Base-by-base conservation (phyloP, 2,797 vertebrate genomes). In the Molossus molossus region DNA sequence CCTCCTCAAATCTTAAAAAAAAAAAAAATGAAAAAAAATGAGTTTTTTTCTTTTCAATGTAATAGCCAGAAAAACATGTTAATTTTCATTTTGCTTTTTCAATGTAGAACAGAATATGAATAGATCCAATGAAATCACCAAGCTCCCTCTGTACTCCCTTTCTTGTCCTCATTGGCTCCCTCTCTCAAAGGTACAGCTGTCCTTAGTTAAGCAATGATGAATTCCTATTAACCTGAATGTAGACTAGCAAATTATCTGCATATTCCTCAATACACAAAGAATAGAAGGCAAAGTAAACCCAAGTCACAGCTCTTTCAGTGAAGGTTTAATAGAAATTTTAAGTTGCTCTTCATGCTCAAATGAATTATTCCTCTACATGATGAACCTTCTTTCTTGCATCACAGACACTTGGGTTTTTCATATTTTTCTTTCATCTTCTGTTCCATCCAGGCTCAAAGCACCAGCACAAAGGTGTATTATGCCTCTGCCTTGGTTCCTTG, bases 361-460 rank as follows among this genome's bases (percentile, higher is more conserved):
- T 90, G 67, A 94, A 93, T 93, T 92, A 92, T 92, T 94, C 80
- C 79, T 84, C 55, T 95, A 58, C 33, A 50, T 5, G 58, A 75
- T 67, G 64, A 87, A 72, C 60, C 65, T 84, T 90, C 95, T 96
- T 97, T 91, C 85, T 80, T 86, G 45, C 77, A 80, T 88, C 73
- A 93, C 57, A 96, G 77, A 94, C 87, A 73, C 64, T 92, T 93
- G 75, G 62, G 69, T 73, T 93, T 95, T 97, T 96, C 94, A 96
- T 84, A 58, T 84, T n/a, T 97, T 86, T 95, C 82, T 95, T 89
- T 94, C 77, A 94, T 96, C 85, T 97, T 87, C 76, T 96, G 79
- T 72, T 57, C 80, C 85, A 93, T 95, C 85, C 55, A 86, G 60
- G 5, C 94, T 96, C 83, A 96, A 92, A 95, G 80, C 83, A 89